Conservation (phyloP, 2,113 vertebrate genomes). For the Urocitellus parryii region DNA sequence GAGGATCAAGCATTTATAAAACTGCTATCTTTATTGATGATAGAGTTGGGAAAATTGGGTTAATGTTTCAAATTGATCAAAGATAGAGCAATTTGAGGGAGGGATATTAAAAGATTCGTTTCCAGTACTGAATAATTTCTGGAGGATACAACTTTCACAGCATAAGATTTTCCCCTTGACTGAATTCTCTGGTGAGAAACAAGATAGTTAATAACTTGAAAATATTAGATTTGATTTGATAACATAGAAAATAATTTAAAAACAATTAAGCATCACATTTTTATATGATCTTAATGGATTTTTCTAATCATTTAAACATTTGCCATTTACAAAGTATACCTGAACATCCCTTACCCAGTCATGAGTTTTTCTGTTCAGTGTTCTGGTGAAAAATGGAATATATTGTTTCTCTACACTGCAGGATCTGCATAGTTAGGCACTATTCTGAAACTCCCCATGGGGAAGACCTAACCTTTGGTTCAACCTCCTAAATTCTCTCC, state of each 20-base stretch:
- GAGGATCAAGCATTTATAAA: conserved; percentile 40
- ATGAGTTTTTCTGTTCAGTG: background rate
- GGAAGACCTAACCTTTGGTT: background rate
- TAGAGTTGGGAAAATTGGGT: background rate
- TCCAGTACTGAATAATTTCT: background rate
- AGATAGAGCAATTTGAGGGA: background rate
- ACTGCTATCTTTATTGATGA: background rate
- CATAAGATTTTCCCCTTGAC: background rate
- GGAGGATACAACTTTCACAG: background rate
- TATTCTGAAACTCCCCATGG: background rate
- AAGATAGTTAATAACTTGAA: background rate
- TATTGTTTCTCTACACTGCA: background rate
- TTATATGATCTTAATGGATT: background rate
- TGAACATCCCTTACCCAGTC: background rate
- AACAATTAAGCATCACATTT: background rate
- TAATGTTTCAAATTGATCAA: background rate
- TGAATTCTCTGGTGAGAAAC: background rate
- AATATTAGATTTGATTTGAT: background rate
- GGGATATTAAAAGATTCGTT: background rate
- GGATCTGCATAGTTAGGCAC: background rate
- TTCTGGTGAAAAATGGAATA: background rate
- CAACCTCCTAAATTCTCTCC: background rate
- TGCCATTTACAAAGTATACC: background rate
- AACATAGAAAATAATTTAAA: background rate
- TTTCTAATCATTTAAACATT: background rate